Percentiles rank a stretch among this genome's conserved stretches.
phyloP scores from a whole-genome alignment of 1,140 invertebrate genomes.

The Bacillus rossius region DNA sequence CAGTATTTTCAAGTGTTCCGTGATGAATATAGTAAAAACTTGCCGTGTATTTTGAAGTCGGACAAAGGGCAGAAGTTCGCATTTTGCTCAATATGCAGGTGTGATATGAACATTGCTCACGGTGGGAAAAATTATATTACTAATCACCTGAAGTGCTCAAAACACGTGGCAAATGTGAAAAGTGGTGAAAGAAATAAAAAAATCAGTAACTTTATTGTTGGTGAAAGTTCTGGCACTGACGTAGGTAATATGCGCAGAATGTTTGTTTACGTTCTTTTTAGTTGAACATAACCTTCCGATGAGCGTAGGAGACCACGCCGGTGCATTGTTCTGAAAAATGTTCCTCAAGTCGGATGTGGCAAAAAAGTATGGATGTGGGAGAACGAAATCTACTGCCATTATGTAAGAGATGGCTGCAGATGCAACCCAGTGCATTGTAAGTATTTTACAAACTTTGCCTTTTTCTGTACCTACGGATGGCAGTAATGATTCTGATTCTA shows the following conservation, averaged over 20 bases:
- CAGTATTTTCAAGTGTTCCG: no score
- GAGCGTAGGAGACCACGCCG: not conserved
- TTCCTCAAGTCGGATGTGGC: not conserved
- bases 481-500: not conserved
- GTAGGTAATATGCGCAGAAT: constrained; percentile 1
- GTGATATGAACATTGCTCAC: no score
- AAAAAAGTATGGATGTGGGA: not conserved
- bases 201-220: no score
- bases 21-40: no score
- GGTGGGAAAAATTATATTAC: no score
- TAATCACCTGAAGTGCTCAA: no score
- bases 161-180: no score
- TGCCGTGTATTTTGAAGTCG: no score
- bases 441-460: not conserved
- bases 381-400: not conserved
- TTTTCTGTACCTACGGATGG: constrained; percentile 1
- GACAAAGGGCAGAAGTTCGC: no score
- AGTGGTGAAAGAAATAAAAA: no score
- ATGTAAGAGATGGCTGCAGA: not conserved
- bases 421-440: not conserved
- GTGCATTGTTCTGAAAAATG: not conserved
- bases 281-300: not conserved
- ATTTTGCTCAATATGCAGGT: no score
- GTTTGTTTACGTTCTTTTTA: not conserved
- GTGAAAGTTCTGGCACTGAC: not conserved